These are phyloP conservation scores for Flexamia atlantica DNA, from an alignment of 2,888 invertebrate species.

Conservation along the genomic window DNA sequence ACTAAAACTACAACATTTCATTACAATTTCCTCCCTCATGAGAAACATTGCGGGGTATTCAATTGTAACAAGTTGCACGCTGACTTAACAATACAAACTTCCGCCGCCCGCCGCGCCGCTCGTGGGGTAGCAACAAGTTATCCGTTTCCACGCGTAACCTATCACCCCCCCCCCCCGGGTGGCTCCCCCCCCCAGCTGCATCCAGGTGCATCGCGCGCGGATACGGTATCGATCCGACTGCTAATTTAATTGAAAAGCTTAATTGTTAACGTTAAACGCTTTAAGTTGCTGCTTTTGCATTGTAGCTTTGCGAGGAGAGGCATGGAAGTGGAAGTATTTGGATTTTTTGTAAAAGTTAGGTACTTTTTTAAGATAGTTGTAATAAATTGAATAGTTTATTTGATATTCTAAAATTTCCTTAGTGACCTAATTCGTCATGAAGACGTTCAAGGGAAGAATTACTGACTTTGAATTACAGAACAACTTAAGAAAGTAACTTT, in stretches of 20 bases:
- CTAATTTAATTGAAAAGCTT: constrained; percentile 31
- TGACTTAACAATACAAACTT: constrained; percentile 17
- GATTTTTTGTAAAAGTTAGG: no score
- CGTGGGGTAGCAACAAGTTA: constrained; percentile 6
- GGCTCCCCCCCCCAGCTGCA: neutral
- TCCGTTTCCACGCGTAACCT: neutral
- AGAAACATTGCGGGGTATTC: neutral
- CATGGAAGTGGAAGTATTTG: no score
- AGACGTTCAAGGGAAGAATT: no score
- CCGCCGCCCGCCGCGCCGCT: neutral
- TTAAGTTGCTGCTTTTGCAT: neutral
- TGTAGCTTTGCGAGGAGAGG: neutral
- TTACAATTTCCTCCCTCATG: no score
- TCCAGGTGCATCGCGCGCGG: constrained; percentile 7
- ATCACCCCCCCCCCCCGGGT: neutral
- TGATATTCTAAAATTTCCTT: no score
- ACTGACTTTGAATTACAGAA: no score
- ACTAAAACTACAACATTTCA: no score
- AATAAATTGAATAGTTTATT: no score
- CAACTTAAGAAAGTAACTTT: no score
- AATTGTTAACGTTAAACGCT: neutral
- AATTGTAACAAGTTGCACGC: neutral
- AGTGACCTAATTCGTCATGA: no score
- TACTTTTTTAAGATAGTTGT: no score
- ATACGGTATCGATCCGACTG: neutral